phyloP scores from a whole-genome alignment of 2,888 invertebrate species.

The Branchellion lobata region DNA sequence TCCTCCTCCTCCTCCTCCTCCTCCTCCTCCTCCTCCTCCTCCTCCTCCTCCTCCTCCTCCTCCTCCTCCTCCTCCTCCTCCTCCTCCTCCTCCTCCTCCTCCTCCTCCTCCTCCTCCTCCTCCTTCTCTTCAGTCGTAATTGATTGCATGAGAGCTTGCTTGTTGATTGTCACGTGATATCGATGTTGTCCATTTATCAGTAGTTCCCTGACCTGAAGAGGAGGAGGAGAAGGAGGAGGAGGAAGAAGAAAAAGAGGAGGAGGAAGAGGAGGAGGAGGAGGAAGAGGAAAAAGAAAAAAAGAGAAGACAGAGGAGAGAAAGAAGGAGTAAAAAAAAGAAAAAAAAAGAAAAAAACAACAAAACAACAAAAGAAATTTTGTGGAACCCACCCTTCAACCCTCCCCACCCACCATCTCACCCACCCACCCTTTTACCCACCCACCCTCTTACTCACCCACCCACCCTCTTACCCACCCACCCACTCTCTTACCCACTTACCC shows the following conservation, averaged over 20 bases:
- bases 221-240: neutral
- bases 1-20: constrained; percentile 2
- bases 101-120: neutral
- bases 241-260: neutral
- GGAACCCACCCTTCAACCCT: too few relatives aligned
- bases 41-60: constrained; percentile 11
- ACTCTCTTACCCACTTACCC: too few relatives aligned
- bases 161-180: neutral
- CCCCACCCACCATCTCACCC: too few relatives aligned
- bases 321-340: too few relatives aligned
- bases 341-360: too few relatives aligned
- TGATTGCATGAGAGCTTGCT: neutral
- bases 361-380: too few relatives aligned
- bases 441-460: too few relatives aligned
- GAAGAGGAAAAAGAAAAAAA: constrained; percentile 22
- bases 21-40: neutral
- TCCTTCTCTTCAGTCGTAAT: neutral
- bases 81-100: neutral
- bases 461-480: too few relatives aligned
- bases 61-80: neutral
- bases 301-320: too few relatives aligned
- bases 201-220: neutral
- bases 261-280: constrained; percentile 8
- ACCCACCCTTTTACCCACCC: too few relatives aligned
- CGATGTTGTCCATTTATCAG: neutral